Base-by-base conservation (phyloP, 2,797 vertebrate genomes). In the Percopsis omiscomaycus region DNA sequence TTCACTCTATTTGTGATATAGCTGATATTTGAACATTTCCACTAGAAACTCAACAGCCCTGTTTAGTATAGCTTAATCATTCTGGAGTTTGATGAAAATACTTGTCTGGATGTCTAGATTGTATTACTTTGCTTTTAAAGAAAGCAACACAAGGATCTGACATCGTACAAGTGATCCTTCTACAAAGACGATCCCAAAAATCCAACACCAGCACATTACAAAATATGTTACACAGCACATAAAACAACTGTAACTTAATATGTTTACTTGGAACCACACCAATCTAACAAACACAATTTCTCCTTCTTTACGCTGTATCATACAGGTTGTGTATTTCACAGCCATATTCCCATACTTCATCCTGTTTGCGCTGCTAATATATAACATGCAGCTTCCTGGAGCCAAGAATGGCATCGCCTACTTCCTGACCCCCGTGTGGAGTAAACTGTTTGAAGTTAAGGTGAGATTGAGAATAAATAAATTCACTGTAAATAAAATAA, bases 381-480 rank as follows among this genome's bases (percentile, higher is more conserved):
- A 93, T 81, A 93, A 92, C 27, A 86, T 90, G 54, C 91, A 87
- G 75, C 89, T 93, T 15, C 91, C 92, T 9, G 92, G 92, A 64
- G 91, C 92, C n/a, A 86, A 67, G 66, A 48, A 88, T 8, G 92
- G 92, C 4, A 86, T 93, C 69, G 67, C 89, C 37, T 93, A 75
- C 85, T 93, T 93, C 71, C 67, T 92, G 61, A 91, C 85, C 10
- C 92, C 92, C 3, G 80, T 87, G 14, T 93, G 92, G 92, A 74
- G 70, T 63, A 91, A 88, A 77, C 85, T 92, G 10, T 84, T 89
- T 63, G 82, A 92, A 80, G 86, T 92, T 5, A 88, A 93, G 91
- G 92, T 93, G 71, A 85, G 69, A 45, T 29, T 50, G 3, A 59
- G 5, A 28, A 53, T 60, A 5, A 59, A 42, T 53, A 11, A 50